Base-by-base conservation (phyloP, 1,140 invertebrate genomes). In the Anoplolepis gracilipes region DNA sequence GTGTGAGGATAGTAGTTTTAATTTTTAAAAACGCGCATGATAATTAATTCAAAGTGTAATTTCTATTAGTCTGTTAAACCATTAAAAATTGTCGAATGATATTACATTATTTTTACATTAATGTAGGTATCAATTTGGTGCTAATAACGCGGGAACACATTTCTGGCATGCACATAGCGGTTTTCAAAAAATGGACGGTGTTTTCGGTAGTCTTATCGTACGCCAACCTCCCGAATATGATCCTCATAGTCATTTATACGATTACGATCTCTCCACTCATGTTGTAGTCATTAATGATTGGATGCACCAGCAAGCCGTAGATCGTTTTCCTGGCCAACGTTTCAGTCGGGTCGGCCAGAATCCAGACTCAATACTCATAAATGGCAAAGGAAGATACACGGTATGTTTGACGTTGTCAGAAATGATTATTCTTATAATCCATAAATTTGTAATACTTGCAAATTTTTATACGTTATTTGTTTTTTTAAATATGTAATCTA, bases 131-230 rank as follows among this genome's bases (percentile, higher is more conserved):
- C 96, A 97, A 94, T 98, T 96, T 96, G 94, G 95, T 81, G 96
- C 95, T 4, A 96, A 96, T 57, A 97, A 97, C 90, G 95, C 96
- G 36, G 98, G 98, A 49, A 98, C 98, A 1, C 97, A 98, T 93
- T 99, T 98, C 94, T 99, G 97, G 97, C 98, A 99, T 92, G 97
- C 98, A 1, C 98, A 99, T 92, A 97, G 97, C 11, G 98, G 98
- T 93, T 94, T 98, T 1, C 98, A 98, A 92, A 97, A 98, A 93
- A 95, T 98, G 49, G 98, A 99, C 92, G 98, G 98, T 92, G 93
- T 98, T 53, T 97, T 97, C 91, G 98, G 98, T 19, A 96, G 97
- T 85, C 95, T 99, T 19, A 96, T 98, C 2, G 96, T 99, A 22
- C 96, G 98, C 62, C 97, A 98, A 91, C 96, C 97, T 3, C 96